Evolutionary conservation across 1,140 invertebrate species (phyloP), one percentile per base, ranked within the genome.

Genomic region (Plectrocnemia conspersa): DNA sequence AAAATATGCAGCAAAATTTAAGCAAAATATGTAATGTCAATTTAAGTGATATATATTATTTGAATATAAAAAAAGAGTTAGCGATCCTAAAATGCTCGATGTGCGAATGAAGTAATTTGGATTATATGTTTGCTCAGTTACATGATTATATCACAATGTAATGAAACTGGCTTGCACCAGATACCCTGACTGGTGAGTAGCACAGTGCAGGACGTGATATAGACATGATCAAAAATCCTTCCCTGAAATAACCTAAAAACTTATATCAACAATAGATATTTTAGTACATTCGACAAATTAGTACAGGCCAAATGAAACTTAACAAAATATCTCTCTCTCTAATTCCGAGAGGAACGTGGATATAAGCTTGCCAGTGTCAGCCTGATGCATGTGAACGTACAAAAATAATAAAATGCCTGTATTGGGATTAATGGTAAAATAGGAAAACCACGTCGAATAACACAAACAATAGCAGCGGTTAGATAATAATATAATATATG

Each of bases 161-260:
- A 59, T 56, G 57, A 49, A 52, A 50, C 62, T 56, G 27, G 54
- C 47, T 45, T 41, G 32, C 40, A 33, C 38, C 48, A 36, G 29
- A 25, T 27, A 32, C 40, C 50, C 33, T 48, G 56, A 56, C 50
- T 52, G 42, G 41, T 13, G 32, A 15, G 42, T 56, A 32, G 27
- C 25, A 22, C 13, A 22, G 16, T 48, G 15, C 23, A 27, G 52
- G 38, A 52, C 48, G 58, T 58, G 56, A 62, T 63, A 57, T 53
- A 66, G 68, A 77, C n/a, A n/a, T 82, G 79, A 77, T 82, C 79
- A 82, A 82, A 82, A 81, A 82, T 80, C 80, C 79, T 82, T 68
- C 70, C 71, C 77, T 76, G 72, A 77, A 78, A 79, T 78, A 77
- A 77, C 70, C 75, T 76, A 74, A 73, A 70, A 75, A 77, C 70